These are phyloP conservation scores for Porites divaricata DNA, from an alignment of 92 coral and sea anemone species.

Conservation along the genomic window DNA sequence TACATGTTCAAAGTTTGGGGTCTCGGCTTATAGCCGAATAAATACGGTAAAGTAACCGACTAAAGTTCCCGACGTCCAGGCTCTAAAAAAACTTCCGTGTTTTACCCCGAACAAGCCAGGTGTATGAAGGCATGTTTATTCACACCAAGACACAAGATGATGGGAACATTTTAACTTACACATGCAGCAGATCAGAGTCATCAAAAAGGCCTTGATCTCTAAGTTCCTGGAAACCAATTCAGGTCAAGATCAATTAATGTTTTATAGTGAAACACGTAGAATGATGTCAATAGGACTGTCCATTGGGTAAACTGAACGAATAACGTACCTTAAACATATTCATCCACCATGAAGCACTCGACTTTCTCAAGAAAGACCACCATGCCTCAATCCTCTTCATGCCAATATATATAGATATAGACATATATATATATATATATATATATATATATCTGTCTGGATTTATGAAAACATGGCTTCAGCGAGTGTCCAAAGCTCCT, in stretches of 20 bases:
- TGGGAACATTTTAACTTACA: constrained; percentile 19
- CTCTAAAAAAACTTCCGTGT: no score
- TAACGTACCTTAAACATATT: constrained; percentile 35
- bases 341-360: constrained; percentile 46
- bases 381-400: constrained; percentile 55
- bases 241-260: background rate
- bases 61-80: no score
- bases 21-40: no score
- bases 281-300: no score
- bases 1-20: no score
- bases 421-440: no score
- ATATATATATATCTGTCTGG: no score
- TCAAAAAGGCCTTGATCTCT: constrained; percentile 45
- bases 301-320: no score
- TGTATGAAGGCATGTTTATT: background rate
- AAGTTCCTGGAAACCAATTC: constrained; percentile 27
- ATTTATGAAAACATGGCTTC: no score
- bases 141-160: background rate
- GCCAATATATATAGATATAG: background rate
- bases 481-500: no score
- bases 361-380: constrained; percentile 45
- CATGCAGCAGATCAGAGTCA: constrained; percentile 42
- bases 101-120: background rate
- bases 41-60: no score
- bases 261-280: background rate